Base-by-base conservation (phyloP, 2,888 invertebrate species). In the Dione vanillae region DNA sequence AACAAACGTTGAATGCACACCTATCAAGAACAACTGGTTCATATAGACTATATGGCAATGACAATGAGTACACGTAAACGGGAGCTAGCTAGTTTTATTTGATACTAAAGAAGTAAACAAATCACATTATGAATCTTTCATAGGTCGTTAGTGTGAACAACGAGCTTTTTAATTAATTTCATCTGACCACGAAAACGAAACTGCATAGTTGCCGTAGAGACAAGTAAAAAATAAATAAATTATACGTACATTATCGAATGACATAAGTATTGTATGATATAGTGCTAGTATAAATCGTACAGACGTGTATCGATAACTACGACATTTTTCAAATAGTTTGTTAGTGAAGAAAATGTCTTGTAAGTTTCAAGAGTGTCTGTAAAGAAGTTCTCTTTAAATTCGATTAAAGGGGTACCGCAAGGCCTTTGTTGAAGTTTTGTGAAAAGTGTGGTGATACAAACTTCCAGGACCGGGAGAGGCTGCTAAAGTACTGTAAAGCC, bases 401-500 rank as follows among this genome's bases (percentile, higher is more conserved):
- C 84, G 86, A 87, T 87, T 85, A 85, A 82, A 84, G 80, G 80
- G 80, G 2, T 81, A 82, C 85, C 84, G 82, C 86, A 85, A 83
- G 82, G 82, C 84, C 85, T 82, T 84, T 82, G 81, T 66, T 11
- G 56, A 75, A 79, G 82, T 79, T 83, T 79, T 76, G 77, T 73
- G 76, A 77, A 78, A 78, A 78, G 81, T 82, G 78, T 79, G 76
- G 78, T 78, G 79, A 69, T 67, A 69, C 70, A 56, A 74, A 70
- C 72, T 74, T 67, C 40, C 12, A 54, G 70, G 65, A 70, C 73
- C 67, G 45, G 51, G 52, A 72, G 66, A n/a, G n/a, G n/a, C n/a
- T n/a, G n/a, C n/a, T n/a, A n/a, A n/a, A 71, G 61, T 67, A 59
- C 41, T 41, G 16, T 59, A 67, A 67, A 59, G 59, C 67, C 49